phyloP scores from a whole-genome alignment of 2,888 invertebrate genomes.

The Meloe dianella region DNA sequence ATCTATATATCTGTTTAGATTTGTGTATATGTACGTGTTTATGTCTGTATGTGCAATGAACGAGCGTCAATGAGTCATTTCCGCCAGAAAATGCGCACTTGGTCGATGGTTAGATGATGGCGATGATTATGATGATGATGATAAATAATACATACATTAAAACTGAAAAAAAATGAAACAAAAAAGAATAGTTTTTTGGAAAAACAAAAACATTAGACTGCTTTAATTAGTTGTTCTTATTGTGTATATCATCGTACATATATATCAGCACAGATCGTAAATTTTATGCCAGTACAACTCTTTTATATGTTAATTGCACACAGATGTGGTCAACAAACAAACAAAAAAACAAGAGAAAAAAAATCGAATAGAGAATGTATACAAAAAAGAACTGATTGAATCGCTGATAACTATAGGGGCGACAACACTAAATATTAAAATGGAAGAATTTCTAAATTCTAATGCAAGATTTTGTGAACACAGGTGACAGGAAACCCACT shows the following conservation, averaged over 20 bases:
- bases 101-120: slow-evolving; percentile 4
- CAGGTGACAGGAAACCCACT: neutral
- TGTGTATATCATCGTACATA: slow-evolving; percentile 11
- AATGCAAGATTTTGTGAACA: neutral
- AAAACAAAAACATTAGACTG: neutral
- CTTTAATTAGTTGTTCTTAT: slow-evolving; percentile 6
- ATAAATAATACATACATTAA: neutral
- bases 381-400: neutral
- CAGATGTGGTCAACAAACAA: slow-evolving; percentile 9
- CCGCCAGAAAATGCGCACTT: slow-evolving; percentile 17
- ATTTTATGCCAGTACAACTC: slow-evolving; percentile 12
- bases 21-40: neutral
- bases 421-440: neutral
- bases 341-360: neutral
- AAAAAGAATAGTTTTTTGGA: neutral
- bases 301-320: slow-evolving; percentile 17
- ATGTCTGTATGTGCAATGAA: neutral
- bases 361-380: neutral
- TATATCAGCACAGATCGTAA: slow-evolving; percentile 15
- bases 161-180: neutral
- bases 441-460: neutral
- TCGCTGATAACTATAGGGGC: neutral
- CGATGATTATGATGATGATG: slow-evolving; percentile 1
- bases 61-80: slow-evolving; percentile 14
- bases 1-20: neutral